phyloP scores from a whole-genome alignment of 2,797 vertebrate genomes.

The Sebastes trivittatus region DNA sequence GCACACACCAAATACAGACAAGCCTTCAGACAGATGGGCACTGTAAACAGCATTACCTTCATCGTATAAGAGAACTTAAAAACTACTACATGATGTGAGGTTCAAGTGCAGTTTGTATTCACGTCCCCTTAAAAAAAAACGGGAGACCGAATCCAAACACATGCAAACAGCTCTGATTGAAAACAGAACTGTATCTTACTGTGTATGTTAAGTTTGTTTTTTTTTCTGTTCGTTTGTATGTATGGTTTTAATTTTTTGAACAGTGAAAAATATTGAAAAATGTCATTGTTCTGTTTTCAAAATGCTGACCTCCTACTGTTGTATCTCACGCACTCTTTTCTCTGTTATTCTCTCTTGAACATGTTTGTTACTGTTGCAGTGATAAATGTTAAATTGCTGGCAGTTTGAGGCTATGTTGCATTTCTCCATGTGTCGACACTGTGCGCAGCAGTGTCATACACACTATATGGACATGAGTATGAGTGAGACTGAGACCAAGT shows the following conservation, averaged over 20 bases:
- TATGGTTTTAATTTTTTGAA: conserved; percentile 78
- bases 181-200: conserved; percentile 82
- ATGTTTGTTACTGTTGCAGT: conserved; percentile 83
- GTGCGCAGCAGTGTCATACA: conserved; percentile 56
- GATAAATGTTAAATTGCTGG: conserved; percentile 82
- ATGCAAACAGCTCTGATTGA: conserved; percentile 82
- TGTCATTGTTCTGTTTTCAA: conserved; percentile 78
- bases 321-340: conserved; percentile 79
- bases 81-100: conserved; percentile 77
- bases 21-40: conserved; percentile 81
- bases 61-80: conserved; percentile 71
- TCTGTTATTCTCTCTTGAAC: conserved; percentile 77
- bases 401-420: conserved; percentile 81
- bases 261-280: conserved; percentile 80
- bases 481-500: conserved; percentile 82
- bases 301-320: conserved; percentile 85
- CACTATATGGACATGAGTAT: conserved; percentile 66
- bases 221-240: conserved; percentile 67
- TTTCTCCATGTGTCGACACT: conserved; percentile 77
- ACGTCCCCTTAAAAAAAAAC: conserved; percentile 62
- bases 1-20: conserved; percentile 82
- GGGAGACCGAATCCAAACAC: conserved; percentile 77
- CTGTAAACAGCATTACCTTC: conserved; percentile 83
- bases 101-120: conserved; percentile 80
- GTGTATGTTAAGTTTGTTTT: conserved; percentile 71